phyloP scores from a whole-genome alignment of 2,888 invertebrate genomes.

The Barypeithes pellucidus region DNA sequence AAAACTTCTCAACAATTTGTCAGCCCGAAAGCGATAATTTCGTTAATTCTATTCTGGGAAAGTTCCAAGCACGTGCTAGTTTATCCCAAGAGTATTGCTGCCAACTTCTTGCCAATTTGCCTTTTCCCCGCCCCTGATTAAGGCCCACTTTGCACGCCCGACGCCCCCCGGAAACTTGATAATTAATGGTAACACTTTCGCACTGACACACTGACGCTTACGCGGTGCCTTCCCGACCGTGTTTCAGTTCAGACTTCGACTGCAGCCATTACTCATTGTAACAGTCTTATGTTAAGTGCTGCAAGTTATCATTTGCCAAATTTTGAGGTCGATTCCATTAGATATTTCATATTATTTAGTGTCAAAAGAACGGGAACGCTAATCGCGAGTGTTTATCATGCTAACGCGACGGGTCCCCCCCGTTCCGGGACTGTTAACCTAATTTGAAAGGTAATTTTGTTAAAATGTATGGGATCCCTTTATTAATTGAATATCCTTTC shows the following conservation, averaged over 20 bases:
- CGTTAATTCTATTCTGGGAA: conserved; percentile 18
- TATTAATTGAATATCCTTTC: no score
- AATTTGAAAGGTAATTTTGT: not conserved
- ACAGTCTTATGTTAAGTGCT: conserved; percentile 48
- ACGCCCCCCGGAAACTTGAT: conserved; percentile 41
- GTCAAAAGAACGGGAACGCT: conserved; percentile 16
- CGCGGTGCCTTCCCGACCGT: conserved; percentile 39
- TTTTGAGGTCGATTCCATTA: conserved; percentile 23
- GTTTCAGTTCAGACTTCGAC: conserved; percentile 28
- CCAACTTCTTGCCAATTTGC: conserved; percentile 39
- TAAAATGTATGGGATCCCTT: no score
- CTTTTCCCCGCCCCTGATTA: conserved; percentile 45
- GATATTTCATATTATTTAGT: conserved; percentile 21
- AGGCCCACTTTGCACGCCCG: conserved; percentile 34
- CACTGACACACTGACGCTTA: conserved; percentile 48
- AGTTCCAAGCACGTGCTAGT: conserved; percentile 37
- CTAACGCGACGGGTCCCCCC: conserved; percentile 4
- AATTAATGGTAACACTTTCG: conserved; percentile 53
- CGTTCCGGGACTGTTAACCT: not conserved
- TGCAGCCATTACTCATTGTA: conserved; percentile 43
- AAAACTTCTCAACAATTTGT: conserved; percentile 16
- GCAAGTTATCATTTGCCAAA: conserved; percentile 50
- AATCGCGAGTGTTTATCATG: conserved; percentile 1
- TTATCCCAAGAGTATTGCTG: conserved; percentile 26
- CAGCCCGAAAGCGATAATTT: conserved; percentile 25